phyloP scores from a whole-genome alignment of 2,888 invertebrate species.

The Brachyopa scutellaris region DNA sequence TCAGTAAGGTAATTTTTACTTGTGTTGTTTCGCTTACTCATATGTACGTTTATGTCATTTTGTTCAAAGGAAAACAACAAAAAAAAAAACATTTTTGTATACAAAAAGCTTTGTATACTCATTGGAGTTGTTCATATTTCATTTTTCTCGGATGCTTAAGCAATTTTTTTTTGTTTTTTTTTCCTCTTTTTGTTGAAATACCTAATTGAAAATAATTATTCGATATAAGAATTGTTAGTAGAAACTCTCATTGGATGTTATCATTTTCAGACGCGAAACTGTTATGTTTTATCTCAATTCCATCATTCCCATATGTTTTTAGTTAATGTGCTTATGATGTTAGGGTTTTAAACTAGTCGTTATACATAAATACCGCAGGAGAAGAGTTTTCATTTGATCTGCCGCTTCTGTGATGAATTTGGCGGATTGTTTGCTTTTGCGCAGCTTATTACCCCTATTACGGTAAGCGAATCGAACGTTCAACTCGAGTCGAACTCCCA shows the following conservation, averaged over 20 bases:
- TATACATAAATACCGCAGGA: no score
- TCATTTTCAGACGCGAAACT: slow-evolving; percentile 32
- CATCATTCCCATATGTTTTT: slow-evolving; percentile 75
- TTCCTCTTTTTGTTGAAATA: no score
- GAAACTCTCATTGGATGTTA: slow-evolving; percentile 57
- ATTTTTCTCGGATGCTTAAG: slow-evolving; percentile 3
- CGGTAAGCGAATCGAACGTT: no score
- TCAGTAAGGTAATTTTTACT: slow-evolving; percentile 65
- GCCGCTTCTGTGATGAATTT: no score
- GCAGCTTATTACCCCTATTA: no score
- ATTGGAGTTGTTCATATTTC: not conserved
- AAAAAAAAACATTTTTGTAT: not conserved
- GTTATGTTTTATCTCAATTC: slow-evolving; percentile 73
- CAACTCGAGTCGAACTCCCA: no score
- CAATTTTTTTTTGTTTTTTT: slow-evolving; percentile 1
- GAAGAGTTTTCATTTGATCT: no score
- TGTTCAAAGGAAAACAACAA: not conserved
- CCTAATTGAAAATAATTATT: no score
- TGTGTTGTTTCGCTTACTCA: slow-evolving; percentile 59
- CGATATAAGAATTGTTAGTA: slow-evolving; percentile 19
- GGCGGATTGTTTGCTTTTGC: no score
- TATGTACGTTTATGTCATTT: slow-evolving; percentile 11
- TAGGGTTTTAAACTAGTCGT: no score
- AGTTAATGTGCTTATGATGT: not conserved
- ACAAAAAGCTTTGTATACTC: not conserved